These are phyloP conservation scores for Bemisia tabaci DNA, from an alignment of 1,140 invertebrate species.

Conservation along the genomic window DNA sequence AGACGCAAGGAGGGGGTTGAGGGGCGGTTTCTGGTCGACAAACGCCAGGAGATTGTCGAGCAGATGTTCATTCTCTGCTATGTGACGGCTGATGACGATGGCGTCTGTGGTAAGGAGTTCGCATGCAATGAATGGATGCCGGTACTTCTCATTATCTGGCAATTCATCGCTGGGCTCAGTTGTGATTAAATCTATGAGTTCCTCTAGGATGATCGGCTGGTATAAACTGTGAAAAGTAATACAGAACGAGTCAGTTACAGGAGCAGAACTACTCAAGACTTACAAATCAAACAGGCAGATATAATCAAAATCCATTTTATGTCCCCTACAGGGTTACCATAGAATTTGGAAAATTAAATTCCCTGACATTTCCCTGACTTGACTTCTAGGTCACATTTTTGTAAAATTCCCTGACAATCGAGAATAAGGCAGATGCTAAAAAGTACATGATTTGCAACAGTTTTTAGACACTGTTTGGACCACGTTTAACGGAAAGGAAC, in stretches of 20 bases:
- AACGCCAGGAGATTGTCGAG: constrained; percentile 77
- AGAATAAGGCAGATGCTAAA: too few species aligned
- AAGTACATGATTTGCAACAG: too few species aligned
- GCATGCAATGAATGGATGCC: background rate
- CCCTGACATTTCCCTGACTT: too few species aligned
- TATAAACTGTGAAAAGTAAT: background rate
- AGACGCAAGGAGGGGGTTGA: constrained; percentile 86
- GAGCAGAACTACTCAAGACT: background rate
- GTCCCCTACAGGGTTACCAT: too few species aligned
- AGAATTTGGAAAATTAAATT: too few species aligned
- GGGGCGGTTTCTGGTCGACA: constrained; percentile 64
- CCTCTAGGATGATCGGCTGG: background rate
- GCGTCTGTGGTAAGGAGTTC: background rate
- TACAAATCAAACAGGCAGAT: too few species aligned
- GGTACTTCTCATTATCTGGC: background rate
- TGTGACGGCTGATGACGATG: background rate
- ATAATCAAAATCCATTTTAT: too few species aligned
- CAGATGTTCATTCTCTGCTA: constrained; percentile 59
- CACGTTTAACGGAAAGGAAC: too few species aligned
- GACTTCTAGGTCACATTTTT: too few species aligned
- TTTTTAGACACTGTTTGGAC: too few species aligned
- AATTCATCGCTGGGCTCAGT: background rate
- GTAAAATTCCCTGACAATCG: too few species aligned
- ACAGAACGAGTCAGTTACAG: background rate
- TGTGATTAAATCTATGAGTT: background rate